These are phyloP conservation scores for Campylomormyrus numenius DNA, from an alignment of 2,113 vertebrate genomes.

Conservation along the genomic window DNA sequence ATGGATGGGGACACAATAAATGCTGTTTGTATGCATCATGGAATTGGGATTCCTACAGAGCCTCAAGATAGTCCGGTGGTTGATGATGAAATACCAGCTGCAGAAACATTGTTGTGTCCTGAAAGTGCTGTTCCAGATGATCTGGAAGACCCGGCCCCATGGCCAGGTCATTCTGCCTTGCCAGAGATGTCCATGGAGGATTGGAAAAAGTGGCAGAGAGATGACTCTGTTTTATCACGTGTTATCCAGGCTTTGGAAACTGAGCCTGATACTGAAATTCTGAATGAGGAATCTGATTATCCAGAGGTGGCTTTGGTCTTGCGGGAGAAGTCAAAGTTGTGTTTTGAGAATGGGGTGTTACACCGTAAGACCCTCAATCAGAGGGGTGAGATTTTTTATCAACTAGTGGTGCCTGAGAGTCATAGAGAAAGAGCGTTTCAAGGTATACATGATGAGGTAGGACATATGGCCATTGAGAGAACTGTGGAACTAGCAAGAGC, in stretches of 20 bases:
- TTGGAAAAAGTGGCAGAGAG: slow-evolving; percentile 17
- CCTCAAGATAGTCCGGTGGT: background rate
- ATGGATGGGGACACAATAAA: background rate
- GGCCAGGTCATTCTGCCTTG: slow-evolving; percentile 11
- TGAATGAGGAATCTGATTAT: background rate
- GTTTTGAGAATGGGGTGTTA: slow-evolving; percentile 12
- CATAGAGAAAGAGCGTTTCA: slow-evolving; percentile 10
- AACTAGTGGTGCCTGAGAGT: slow-evolving; percentile 17
- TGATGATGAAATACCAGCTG: background rate
- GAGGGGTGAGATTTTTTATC: background rate
- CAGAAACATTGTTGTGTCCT: slow-evolving; percentile 16
- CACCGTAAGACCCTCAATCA: background rate
- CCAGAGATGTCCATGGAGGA: slow-evolving; percentile 9
- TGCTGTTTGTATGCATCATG: background rate
- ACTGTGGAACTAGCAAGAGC: slow-evolving; percentile 23
- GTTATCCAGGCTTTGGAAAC: background rate
- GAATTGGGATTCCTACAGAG: background rate
- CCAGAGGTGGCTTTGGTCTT: background rate
- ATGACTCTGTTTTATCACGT: background rate
- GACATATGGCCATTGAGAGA: slow-evolving; percentile 24
- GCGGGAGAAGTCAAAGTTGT: slow-evolving; percentile 4
- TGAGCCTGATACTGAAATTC: background rate
- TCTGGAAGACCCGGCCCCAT: background rate
- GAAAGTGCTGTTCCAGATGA: slow-evolving; percentile 15
- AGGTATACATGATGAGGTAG: slow-evolving; percentile 22